Conservation (phyloP, 2,888 invertebrate genomes). For the Choristoneura rosaceana region DNA sequence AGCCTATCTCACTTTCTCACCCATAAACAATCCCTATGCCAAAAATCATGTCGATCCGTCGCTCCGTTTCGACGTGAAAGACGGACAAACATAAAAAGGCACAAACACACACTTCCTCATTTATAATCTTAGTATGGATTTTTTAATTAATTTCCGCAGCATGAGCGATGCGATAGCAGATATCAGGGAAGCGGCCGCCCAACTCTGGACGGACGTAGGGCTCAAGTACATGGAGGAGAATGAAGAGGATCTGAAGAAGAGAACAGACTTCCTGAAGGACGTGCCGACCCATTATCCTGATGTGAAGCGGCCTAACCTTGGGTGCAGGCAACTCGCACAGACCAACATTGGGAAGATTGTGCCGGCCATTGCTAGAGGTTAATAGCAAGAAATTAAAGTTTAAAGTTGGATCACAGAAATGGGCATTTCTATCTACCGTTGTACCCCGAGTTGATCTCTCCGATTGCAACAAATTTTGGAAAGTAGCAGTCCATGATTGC, state of each 20-base stretch:
- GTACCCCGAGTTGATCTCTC: too few species aligned
- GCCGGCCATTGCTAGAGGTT: constrained; percentile 87
- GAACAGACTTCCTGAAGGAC: constrained; percentile 90
- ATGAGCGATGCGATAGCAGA: constrained; percentile 93
- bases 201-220: constrained; percentile 91
- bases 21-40: too few species aligned
- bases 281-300: constrained; percentile 90
- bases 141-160: constrained; percentile 62
- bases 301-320: constrained; percentile 92
- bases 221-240: constrained; percentile 93
- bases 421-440: too few species aligned
- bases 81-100: too few species aligned
- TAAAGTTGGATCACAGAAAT: too few species aligned
- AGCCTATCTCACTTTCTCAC: too few species aligned
- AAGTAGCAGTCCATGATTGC: too few species aligned
- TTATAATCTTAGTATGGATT: too few species aligned
- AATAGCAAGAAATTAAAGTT: neutral
- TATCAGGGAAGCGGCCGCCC: constrained; percentile 86
- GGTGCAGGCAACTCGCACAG: constrained; percentile 92
- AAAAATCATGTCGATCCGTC: too few species aligned
- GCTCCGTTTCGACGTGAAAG: too few species aligned
- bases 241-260: constrained; percentile 93
- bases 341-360: constrained; percentile 91
- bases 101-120: too few species aligned
- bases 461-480: too few species aligned